Conservation (phyloP, 2,888 invertebrate species). For the Neocrepidodera transversa region DNA sequence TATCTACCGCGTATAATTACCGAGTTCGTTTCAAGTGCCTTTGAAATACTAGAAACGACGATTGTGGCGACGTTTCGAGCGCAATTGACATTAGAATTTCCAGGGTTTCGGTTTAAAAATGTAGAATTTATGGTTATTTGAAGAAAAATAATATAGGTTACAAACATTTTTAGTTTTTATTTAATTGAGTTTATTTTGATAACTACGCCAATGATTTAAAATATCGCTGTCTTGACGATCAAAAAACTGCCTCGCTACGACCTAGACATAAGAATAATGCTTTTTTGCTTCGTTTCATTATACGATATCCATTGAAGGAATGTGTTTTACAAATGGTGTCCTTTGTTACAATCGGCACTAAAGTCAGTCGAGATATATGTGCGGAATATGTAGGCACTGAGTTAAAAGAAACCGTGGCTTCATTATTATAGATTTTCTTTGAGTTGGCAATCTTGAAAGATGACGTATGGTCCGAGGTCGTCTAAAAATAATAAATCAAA, state of each 20-base stretch:
- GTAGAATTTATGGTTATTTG: background rate
- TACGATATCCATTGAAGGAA: conserved; percentile 11
- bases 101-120: background rate
- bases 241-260: no score
- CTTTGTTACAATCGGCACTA: conserved; percentile 7
- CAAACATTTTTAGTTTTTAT: no score
- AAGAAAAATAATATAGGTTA: no score
- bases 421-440: conserved; percentile 9
- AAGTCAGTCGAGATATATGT: conserved; percentile 5
- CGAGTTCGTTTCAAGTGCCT: conserved; percentile 20
- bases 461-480: conserved; percentile 9
- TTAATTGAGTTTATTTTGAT: no score
- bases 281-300: conserved; percentile 6
- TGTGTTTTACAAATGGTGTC: conserved; percentile 15
- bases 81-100: conserved; percentile 22
- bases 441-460: conserved; percentile 5
- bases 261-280: background rate
- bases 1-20: conserved; percentile 27
- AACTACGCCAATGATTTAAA: no score
- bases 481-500: conserved; percentile 5
- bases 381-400: conserved; percentile 8
- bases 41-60: conserved; percentile 5
- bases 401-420: conserved; percentile 5
- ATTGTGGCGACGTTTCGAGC: conserved; percentile 22
- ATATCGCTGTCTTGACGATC: no score